Evolutionary conservation across 2,888 invertebrate genomes (phyloP), one percentile per base, ranked within the genome.

Genomic region (Sturmia bella): DNA sequence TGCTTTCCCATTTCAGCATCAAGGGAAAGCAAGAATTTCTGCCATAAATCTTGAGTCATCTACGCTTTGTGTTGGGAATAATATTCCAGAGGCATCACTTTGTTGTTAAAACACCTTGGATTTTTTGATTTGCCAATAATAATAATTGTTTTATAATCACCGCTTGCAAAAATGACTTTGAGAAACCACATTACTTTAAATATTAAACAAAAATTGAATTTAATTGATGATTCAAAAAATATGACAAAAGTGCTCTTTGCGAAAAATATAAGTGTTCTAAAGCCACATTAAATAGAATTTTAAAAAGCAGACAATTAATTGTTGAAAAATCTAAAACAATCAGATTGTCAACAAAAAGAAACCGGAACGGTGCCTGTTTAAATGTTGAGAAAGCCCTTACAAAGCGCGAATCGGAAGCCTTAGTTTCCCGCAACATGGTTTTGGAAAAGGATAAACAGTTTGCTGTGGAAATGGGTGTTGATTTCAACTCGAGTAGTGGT

Each of bases 181-280:
- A 69, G 57, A 70, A 37, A 6, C 43, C 32, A 57, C 32, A 57
- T 57, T 56, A 70, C 27, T 50, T 70, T 59, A 48, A 59, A 57
- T 37, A 37, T 70, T 45, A 57, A 72, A 61, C 61, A 72, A 72
- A 72, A 72, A 61, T 27, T 72, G 52, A 61, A 61, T 50, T 57
- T 72, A 52, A 72, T 72, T 54, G 72, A 24, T 61, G 39, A 72
- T 15, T 56, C 13, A 59, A 59, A 50, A 52, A 39, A 59, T 27
- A 6, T 27, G 27, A 27, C 27, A 27, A 27, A 27, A 27, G 3
- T 3, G 27, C 32, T 52, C 41, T 73, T 59, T 63, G 27, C 50
- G 73, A 17, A 39, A 73, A 61, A 59, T 59, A 72, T 52, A 54
- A 17, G 6, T 80, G 69, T 54, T 74, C 74, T 13, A 50, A 61